Percentiles rank a stretch among this genome's conserved stretches.
These are phyloP conservation scores for Atta cephalotes DNA, from an alignment of 1,140 invertebrate species.

Conservation along the genomic window DNA sequence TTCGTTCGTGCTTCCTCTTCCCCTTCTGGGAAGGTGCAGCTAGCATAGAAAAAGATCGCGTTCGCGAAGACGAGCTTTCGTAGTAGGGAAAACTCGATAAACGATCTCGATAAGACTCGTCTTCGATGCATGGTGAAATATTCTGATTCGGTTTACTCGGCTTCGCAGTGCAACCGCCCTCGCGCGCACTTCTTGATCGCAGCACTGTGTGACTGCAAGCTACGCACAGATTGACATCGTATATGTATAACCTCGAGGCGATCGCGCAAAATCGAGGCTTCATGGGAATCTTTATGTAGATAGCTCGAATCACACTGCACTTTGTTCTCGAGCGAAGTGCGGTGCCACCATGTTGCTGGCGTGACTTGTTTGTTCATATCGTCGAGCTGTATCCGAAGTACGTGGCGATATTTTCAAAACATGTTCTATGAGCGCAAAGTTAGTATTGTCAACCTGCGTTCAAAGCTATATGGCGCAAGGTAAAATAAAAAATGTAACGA, in stretches of 20 bases:
- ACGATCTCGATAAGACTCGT: constrained; percentile 20
- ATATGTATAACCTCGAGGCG: too few species aligned
- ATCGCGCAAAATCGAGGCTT: background rate
- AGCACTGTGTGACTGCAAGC: background rate
- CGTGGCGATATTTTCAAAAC: constrained; percentile 50
- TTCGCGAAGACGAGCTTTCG: background rate
- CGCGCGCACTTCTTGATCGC: background rate
- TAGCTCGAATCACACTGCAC: constrained; percentile 36
- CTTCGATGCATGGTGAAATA: constrained; percentile 31
- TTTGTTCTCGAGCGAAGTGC: background rate
- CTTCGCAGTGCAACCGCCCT: background rate
- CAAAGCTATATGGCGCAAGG: background rate
- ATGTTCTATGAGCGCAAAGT: constrained; percentile 26
- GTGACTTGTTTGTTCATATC: constrained; percentile 57
- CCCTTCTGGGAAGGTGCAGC: background rate
- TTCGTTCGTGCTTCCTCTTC: constrained; percentile 12
- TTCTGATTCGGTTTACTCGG: constrained; percentile 42
- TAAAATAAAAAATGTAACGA: constrained; percentile 6
- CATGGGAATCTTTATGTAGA: constrained; percentile 45
- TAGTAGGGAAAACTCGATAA: constrained; percentile 46
- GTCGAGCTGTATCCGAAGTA: constrained; percentile 29
- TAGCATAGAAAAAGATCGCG: constrained; percentile 7
- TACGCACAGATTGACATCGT: constrained; percentile 3
- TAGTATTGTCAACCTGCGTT: constrained; percentile 16
- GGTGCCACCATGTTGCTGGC: background rate